Evolutionary conservation across 2,888 invertebrate species (phyloP), one percentile per base, ranked within the genome.

Genomic region (Lamellibrachia columna): DNA sequence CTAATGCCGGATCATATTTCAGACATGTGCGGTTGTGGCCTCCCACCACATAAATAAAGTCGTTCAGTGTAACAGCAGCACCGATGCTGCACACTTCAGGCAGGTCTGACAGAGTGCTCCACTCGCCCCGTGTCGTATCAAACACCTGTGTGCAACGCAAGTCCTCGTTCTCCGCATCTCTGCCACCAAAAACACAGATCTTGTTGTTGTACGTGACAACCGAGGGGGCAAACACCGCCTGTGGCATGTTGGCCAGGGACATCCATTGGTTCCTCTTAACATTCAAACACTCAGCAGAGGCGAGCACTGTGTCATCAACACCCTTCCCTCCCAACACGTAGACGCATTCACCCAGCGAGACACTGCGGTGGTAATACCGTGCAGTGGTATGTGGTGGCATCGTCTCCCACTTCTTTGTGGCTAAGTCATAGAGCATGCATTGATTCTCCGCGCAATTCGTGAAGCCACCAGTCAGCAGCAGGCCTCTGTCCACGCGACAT

Each of bases 151-250:
- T 91, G 58, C 55, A 75, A 15, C 52, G n/a, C 90, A 93, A 93
- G 0, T 93, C 90, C 6, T 75, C 90, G 53, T 93, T 92, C 3
- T 92, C 91, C n/a, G 90, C 92, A 53, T 92, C 93, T 40, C 93
- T 93, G 53, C 94, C 94, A 40, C 93, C 92, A 15, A 94, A 92
- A n/a, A 93, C 94, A 90, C 58, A 94, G 28, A 94, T 91, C 53
- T 93, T 53, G 52, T 91, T 91, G n/a, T 91, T 93, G 28, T 91
- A 92, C 90, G 91, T 93, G 91, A 58, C 92, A 7, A 93, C 92
- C 11, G 93, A 60, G 7, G 93, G 92, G 52, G 92, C 93, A 9
- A 93, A 93, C 4, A 93, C 92, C 6, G 92, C 93, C 55, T 93
- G 91, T 8, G 28, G 90, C 93, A 94, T 92, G 75, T 28, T 58